Evolutionary conservation across 30 jellyfish, hydroid and myxozoan genomes (phyloP).

Genomic region (Chrysaora quinquecirrha): DNA sequence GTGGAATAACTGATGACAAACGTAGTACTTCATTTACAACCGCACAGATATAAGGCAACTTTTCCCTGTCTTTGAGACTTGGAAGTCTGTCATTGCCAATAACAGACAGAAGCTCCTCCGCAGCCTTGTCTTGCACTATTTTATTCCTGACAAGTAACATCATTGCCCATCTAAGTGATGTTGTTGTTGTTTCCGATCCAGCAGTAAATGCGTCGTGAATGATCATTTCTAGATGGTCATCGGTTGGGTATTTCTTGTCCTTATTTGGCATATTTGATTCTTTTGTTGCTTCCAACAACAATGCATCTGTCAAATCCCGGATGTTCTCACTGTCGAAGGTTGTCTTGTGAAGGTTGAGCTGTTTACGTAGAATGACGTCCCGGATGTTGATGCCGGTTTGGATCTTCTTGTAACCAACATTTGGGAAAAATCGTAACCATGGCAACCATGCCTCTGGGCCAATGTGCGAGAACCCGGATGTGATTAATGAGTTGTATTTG

Average conservation of each 20-base stretch:
- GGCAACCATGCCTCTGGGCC: conserved; percentile 38
- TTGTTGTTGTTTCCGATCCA: conserved; percentile 79
- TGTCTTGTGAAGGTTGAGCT: conserved; percentile 59
- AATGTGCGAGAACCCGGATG: conserved; percentile 54
- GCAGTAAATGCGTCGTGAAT: conserved; percentile 71
- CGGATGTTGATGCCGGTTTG: conserved; percentile 29
- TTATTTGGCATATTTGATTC: conserved; percentile 6
- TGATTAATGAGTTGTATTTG: conserved; percentile 27
- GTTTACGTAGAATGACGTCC: conserved; percentile 58
- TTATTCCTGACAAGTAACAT: conserved; percentile 63
- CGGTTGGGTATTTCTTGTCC: conserved; percentile 20
- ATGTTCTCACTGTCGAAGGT: conserved; percentile 60
- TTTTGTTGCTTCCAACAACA: conserved; percentile 40
- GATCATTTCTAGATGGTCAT: conserved; percentile 67
- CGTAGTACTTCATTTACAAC: conserved; percentile 71
- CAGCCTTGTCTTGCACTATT: conserved; percentile 60
- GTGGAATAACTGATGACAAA: conserved; percentile 70
- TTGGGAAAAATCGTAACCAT: conserved; percentile 72
- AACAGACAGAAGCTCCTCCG: conserved; percentile 54
- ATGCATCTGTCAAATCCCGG: conserved; percentile 84
- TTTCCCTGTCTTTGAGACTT: conserved; percentile 40
- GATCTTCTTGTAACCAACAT: conserved; percentile 24
- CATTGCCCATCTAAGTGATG: conserved; percentile 76
- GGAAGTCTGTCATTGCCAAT: conserved; percentile 64
- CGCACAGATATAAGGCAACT: conserved; percentile 64